A percentile compares a stretch with the other conserved stretches of the same genome.
Conservation (phyloP, 1,140 invertebrate genomes). For the Melanaphis sacchari region DNA sequence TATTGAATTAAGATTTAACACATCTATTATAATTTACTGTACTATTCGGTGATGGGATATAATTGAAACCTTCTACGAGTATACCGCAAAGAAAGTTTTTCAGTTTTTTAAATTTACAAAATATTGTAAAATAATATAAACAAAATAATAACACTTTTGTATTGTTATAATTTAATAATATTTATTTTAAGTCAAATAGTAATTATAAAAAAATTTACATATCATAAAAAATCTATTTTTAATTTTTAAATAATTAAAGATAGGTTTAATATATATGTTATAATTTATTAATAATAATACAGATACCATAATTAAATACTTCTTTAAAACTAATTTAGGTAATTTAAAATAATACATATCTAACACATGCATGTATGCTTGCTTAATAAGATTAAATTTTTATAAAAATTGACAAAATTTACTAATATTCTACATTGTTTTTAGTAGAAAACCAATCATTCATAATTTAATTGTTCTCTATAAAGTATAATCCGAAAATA, state of each 20-base stretch:
- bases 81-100: too few species aligned
- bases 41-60: too few species aligned
- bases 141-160: not conserved
- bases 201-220: not conserved
- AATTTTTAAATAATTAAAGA: not conserved
- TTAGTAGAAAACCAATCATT: not conserved
- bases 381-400: not conserved
- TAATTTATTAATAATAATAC: conserved; percentile 7
- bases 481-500: not conserved
- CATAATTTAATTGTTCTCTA: not conserved
- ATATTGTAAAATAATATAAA: not conserved
- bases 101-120: not conserved
- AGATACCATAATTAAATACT: not conserved
- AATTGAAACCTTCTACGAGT: too few species aligned
- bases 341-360: not conserved
- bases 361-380: not conserved
- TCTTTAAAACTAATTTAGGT: not conserved
- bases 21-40: too few species aligned
- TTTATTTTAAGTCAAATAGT: not conserved
- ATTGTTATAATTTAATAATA: not conserved
- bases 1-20: not conserved
- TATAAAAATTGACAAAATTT: not conserved
- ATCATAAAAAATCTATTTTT: not conserved
- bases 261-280: not conserved
- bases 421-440: not conserved